Evolutionary conservation across 2,888 invertebrate species (phyloP).

Genomic region (Macaria notata): DNA sequence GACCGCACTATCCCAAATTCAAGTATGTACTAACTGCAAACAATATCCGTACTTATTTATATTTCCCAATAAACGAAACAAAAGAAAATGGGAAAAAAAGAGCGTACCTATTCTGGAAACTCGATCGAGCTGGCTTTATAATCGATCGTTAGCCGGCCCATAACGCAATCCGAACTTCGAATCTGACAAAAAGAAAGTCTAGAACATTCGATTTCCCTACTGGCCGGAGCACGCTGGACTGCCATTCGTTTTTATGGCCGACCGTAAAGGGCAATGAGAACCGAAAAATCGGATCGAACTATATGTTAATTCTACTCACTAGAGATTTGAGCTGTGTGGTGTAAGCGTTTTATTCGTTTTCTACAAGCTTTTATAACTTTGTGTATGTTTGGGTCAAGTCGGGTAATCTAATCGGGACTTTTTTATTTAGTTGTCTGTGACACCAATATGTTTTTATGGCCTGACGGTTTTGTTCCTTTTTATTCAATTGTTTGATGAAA

Average conservation of each 20-base stretch:
- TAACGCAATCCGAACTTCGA: slow-evolving; percentile 39
- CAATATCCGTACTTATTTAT: too few relatives aligned
- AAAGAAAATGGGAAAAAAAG: slow-evolving; percentile 22
- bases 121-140: slow-evolving; percentile 22
- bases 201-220: slow-evolving; percentile 43
- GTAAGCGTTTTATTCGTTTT: slow-evolving; percentile 25
- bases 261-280: slow-evolving; percentile 59
- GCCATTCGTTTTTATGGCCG: slow-evolving; percentile 61
- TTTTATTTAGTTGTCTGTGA: background rate
- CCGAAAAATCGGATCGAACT: slow-evolving; percentile 51
- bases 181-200: slow-evolving; percentile 41
- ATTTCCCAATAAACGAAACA: slow-evolving; percentile 13
- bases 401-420: background rate
- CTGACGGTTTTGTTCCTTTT: too few relatives aligned
- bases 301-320: slow-evolving; percentile 63
- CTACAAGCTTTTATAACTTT: slow-evolving; percentile 19
- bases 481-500: too few relatives aligned
- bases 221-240: slow-evolving; percentile 50
- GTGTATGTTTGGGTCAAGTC: slow-evolving; percentile 13
- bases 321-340: slow-evolving; percentile 29
- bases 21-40: too few relatives aligned
- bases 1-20: too few relatives aligned
- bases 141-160: slow-evolving; percentile 36
- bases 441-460: too few relatives aligned
- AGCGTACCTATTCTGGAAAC: slow-evolving; percentile 25